Conservation (phyloP, 2,888 invertebrate species). For the Notodonta ziczac region DNA sequence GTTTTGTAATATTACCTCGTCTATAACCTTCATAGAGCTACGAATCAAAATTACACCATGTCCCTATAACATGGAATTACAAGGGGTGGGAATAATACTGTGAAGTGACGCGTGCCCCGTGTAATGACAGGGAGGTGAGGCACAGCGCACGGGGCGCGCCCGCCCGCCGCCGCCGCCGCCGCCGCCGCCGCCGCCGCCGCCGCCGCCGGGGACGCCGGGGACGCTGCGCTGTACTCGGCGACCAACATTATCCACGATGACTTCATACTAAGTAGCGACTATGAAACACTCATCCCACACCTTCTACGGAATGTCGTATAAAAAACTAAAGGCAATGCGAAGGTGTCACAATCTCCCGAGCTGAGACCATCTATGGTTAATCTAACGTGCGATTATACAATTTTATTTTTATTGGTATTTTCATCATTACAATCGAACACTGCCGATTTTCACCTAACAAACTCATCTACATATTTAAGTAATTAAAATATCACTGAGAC, state of each 20-base stretch:
- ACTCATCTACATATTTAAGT: not conserved
- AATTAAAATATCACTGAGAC: not conserved
- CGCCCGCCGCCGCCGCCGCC: constrained; percentile 5
- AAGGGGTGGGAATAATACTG: constrained; percentile 47
- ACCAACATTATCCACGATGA: too few species aligned
- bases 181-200: not conserved
- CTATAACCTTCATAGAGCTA: not conserved
- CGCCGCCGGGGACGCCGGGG: not conserved
- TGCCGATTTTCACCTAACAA: not conserved
- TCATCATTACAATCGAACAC: not conserved
- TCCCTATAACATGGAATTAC: constrained; percentile 19
- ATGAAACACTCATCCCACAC: too few species aligned
- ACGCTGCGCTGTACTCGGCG: not conserved
- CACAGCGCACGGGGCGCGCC: constrained; percentile 30
- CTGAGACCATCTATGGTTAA: too few species aligned
- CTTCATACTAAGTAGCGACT: too few species aligned
- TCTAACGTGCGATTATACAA: not conserved
- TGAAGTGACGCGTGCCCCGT: constrained; percentile 62
- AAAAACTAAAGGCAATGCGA: too few species aligned
- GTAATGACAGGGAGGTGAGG: constrained; percentile 54
- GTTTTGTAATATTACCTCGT: not conserved
- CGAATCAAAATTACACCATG: constrained; percentile 20
- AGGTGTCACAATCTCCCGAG: too few species aligned
- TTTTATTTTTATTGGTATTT: too few species aligned
- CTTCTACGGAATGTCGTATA: too few species aligned